These are phyloP conservation scores for Gobionotothen gibberifrons DNA, from an alignment of 2,797 vertebrate genomes.

Conservation along the genomic window DNA sequence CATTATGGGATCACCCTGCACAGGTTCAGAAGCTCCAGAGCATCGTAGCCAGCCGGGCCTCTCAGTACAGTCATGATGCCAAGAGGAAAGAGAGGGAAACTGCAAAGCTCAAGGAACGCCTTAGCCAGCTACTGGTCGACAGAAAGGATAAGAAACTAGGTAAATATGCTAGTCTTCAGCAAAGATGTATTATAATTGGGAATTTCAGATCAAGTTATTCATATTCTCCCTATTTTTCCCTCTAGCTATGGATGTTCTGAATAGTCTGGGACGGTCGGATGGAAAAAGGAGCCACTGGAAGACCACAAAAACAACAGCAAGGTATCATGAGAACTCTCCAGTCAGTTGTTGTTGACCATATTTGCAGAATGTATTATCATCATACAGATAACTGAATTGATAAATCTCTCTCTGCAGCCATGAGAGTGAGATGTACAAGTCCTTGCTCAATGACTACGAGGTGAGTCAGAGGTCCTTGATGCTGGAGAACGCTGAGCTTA, in stretches of 20 bases:
- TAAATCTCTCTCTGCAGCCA: conserved; percentile 81
- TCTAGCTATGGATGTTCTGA: conserved; percentile 94
- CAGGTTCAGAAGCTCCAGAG: conserved; percentile 97
- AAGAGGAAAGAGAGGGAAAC: conserved; percentile 96
- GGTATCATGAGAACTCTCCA: conserved; percentile 73
- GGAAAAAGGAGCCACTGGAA: conserved; percentile 96
- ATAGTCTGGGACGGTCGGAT: conserved; percentile 93
- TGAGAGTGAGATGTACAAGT: conserved; percentile 95
- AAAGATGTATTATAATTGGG: background rate
- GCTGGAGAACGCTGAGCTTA: conserved; percentile 95
- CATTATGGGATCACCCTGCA: conserved; percentile 12
- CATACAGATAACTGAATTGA: background rate
- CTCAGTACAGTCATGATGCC: conserved; percentile 95
- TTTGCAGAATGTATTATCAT: background rate
- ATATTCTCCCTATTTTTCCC: conserved; percentile 28
- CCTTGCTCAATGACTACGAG: conserved; percentile 92
- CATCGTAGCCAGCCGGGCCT: conserved; percentile 93
- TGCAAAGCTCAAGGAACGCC: conserved; percentile 93
- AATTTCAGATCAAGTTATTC: background rate
- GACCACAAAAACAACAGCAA: conserved; percentile 90
- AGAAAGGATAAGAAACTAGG: conserved; percentile 94
- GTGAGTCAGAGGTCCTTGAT: conserved; percentile 90
- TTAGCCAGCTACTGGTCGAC: conserved; percentile 93
- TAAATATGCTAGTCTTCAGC: conserved; percentile 62
- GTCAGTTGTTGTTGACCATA: background rate